Base-by-base conservation (phyloP, 2,797 vertebrate species). In the Synaphobranchus kaupii region DNA sequence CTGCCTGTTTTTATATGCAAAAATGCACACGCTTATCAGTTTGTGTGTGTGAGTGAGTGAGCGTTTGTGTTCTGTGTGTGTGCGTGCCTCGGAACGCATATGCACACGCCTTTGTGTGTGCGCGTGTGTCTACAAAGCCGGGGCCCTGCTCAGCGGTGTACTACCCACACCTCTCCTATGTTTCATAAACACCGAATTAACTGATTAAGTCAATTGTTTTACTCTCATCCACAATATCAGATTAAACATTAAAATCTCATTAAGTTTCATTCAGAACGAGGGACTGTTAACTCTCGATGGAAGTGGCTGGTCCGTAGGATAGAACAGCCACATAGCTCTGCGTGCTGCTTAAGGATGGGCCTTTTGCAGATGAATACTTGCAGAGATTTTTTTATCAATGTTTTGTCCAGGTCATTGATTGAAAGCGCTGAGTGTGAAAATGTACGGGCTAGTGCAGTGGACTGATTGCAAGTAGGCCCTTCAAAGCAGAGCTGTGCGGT, bases 171-270 rank as follows among this genome's bases (percentile, higher is more conserved):
- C 76, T 34, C 52, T 25, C 10, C 47, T 63, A 17, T 58, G 31
- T 68, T 85, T 68, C 34, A 28, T 68, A 85, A 85, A 68, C 84
- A 68, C 22, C 8, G 12, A 60, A 85, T 68, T 31, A 63, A 48
- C 80, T 86, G 58, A 48, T 31, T 31, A 58, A 50, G 44, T 28
- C 73, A 60, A 25, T 28, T 66, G 44, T 82, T 86, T 81, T 82
- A 28, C 58, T 31, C 78, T 66, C 56, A 34, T 82, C 78, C 28
- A 81, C 80, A 82, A 66, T 31, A 86, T 10, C 34, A 44, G 58
- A 82, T 82, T 82, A n/a, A 80, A 80, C 50, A 86, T 81, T 44
- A 81, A 81, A 48, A 54, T 82, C 56, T 86, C 56, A 66, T 28
- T 60, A 83, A 20, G 47, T 66, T 63, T 39, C 13, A 8, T 83